Conservation (phyloP, 2,888 invertebrate genomes). For the Mimachlamys varia region DNA sequence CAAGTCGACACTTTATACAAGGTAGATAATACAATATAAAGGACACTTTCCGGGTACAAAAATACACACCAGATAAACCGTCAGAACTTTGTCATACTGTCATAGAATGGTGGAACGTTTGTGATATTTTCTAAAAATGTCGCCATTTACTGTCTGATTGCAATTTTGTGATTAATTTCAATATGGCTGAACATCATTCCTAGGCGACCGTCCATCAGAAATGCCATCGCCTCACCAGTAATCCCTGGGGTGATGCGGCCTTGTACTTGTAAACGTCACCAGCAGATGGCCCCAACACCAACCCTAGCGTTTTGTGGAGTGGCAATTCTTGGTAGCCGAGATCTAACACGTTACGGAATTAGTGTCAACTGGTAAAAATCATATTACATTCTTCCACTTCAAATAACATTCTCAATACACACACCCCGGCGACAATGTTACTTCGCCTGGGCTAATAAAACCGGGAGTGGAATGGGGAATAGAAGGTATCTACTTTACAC, state of each 20-base stretch:
- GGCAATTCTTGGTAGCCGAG: not conserved
- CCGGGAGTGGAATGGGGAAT: not conserved
- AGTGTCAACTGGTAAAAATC: conserved; percentile 36
- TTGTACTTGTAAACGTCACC: not conserved
- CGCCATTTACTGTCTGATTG: not conserved
- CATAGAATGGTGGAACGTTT: not conserved
- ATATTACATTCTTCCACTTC: conserved; percentile 36
- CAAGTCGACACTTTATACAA: too few species aligned
- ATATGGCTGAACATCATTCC: not conserved
- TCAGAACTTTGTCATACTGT: not conserved
- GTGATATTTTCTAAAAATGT: not conserved
- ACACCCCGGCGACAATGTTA: not conserved
- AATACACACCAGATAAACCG: not conserved
- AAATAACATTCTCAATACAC: conserved; percentile 29
- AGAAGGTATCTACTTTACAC: not conserved
- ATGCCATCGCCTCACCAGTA: not conserved
- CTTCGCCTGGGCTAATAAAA: not conserved
- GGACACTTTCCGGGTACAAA: not conserved
- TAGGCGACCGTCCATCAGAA: not conserved
- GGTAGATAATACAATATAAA: not conserved
- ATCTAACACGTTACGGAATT: conserved; percentile 16
- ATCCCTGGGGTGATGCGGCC: not conserved
- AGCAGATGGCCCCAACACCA: conserved; percentile 1
- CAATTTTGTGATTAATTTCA: not conserved
- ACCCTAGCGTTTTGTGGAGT: not conserved